phyloP scores from a whole-genome alignment of 2,888 invertebrate species.

The Steinernema hermaphroditum region DNA sequence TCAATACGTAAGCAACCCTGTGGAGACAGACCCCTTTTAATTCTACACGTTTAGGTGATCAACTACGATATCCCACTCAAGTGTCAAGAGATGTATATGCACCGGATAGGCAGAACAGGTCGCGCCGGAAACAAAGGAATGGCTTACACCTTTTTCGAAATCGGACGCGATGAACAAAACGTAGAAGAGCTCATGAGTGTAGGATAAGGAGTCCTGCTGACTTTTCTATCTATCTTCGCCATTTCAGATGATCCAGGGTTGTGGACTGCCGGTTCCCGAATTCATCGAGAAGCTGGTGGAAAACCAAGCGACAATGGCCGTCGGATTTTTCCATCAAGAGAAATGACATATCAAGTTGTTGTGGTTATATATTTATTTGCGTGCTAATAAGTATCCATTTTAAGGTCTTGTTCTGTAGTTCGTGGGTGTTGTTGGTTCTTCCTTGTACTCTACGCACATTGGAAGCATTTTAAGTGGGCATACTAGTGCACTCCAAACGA shows the following conservation, averaged over 20 bases:
- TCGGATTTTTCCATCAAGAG: neutral
- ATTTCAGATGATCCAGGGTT: conserved; percentile 8
- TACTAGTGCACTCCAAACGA: no score
- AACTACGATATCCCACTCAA: conserved; percentile 12
- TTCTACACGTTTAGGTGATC: neutral
- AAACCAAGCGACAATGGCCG: neutral
- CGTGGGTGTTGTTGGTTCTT: no score
- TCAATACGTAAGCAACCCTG: neutral
- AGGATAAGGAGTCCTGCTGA: no score
- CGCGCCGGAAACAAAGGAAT: neutral
- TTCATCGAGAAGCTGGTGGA: neutral
- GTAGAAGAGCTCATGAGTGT: neutral
- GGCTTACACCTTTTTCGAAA: conserved; percentile 1
- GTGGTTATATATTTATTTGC: no score
- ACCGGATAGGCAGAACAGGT: neutral
- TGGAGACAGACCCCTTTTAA: no score
- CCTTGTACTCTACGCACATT: no score
- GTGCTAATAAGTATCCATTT: no score
- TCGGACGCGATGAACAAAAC: neutral
- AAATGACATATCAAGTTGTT: neutral
- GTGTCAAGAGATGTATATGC: conserved; percentile 18
- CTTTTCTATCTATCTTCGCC: neutral
- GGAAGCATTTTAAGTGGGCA: no score
- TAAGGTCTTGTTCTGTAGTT: no score
- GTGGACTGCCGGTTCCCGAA: neutral